These are phyloP conservation scores for Nysson spinosus DNA, from an alignment of 2,888 invertebrate species.

Conservation along the genomic window DNA sequence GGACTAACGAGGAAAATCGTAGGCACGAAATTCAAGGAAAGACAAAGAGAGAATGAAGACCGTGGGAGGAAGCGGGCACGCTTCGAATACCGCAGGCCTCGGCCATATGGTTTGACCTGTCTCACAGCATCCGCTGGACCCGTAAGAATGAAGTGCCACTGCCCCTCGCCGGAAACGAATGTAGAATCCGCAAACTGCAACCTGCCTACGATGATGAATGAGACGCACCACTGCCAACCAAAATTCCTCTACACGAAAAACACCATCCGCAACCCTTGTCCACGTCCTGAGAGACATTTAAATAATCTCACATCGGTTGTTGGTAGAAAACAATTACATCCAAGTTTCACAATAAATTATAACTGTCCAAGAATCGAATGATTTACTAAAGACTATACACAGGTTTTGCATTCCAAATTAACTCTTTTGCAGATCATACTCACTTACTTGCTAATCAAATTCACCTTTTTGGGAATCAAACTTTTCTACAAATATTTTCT, in stretches of 20 bases:
- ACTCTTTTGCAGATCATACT: too few species aligned
- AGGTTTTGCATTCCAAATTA: too few species aligned
- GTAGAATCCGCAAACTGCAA: slow-evolving; percentile 50
- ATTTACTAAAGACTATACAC: too few species aligned
- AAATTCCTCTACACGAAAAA: not conserved
- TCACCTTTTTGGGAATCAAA: too few species aligned
- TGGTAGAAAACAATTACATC: not conserved
- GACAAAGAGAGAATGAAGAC: slow-evolving; percentile 24
- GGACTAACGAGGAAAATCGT: slow-evolving; percentile 33
- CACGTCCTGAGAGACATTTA: slow-evolving; percentile 8
- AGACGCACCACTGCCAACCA: slow-evolving; percentile 39
- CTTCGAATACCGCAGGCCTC: slow-evolving; percentile 34
- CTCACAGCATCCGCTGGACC: slow-evolving; percentile 32
- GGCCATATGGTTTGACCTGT: slow-evolving; percentile 40
- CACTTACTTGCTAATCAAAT: too few species aligned
- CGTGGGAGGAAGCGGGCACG: slow-evolving; percentile 21
- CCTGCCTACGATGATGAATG: slow-evolving; percentile 48
- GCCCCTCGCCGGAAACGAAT: slow-evolving; percentile 42
- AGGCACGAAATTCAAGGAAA: slow-evolving; percentile 29
- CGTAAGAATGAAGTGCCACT: slow-evolving; percentile 47
- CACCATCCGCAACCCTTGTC: slow-evolving; percentile 7
- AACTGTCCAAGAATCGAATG: not conserved
- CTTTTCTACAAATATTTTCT: too few species aligned
- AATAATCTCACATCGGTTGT: slow-evolving; percentile 24
- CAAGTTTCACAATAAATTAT: slow-evolving; percentile 13